Percentiles rank a stretch among this genome's conserved stretches.
Evolutionary conservation across 2,888 invertebrate species (phyloP).

Genomic region (Drosophila kanekoi): DNA sequence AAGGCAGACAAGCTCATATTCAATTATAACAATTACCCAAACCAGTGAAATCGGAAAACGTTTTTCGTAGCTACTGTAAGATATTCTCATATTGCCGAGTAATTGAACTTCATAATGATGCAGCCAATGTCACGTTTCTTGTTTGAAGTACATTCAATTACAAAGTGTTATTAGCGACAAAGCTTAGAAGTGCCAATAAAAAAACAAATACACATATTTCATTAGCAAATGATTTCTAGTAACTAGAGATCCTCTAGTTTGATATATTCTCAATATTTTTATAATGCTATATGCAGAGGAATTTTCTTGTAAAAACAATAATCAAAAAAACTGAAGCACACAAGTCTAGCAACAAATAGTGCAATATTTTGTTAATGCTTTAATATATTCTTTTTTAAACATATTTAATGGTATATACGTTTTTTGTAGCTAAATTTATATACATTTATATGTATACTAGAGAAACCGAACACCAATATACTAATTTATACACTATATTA

Average conservation of each 20-base stretch:
- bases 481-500: conserved; percentile 42
- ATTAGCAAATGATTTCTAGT: conserved; percentile 20
- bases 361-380: conserved; percentile 44
- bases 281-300: conserved; percentile 33
- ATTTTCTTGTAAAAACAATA: conserved; percentile 3
- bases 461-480: conserved; percentile 49
- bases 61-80: too few relatives aligned
- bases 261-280: conserved; percentile 59
- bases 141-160: conserved; percentile 3
- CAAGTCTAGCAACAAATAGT: conserved; percentile 32
- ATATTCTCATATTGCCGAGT: background rate
- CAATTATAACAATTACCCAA: background rate
- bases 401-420: conserved; percentile 26
- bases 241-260: conserved; percentile 15
- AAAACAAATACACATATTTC: conserved; percentile 30
- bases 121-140: background rate
- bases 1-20: background rate
- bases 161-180: background rate
- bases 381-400: conserved; percentile 30
- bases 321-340: conserved; percentile 7
- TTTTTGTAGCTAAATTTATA: conserved; percentile 60
- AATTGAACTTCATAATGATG: background rate
- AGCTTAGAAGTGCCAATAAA: conserved; percentile 30
- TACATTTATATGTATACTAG: conserved; percentile 26
- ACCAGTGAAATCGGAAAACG: background rate